Evolutionary conservation across 2,797 vertebrate species (phyloP), one percentile per base, ranked within the genome.

Genomic region (Rhinogobio ventralis): DNA sequence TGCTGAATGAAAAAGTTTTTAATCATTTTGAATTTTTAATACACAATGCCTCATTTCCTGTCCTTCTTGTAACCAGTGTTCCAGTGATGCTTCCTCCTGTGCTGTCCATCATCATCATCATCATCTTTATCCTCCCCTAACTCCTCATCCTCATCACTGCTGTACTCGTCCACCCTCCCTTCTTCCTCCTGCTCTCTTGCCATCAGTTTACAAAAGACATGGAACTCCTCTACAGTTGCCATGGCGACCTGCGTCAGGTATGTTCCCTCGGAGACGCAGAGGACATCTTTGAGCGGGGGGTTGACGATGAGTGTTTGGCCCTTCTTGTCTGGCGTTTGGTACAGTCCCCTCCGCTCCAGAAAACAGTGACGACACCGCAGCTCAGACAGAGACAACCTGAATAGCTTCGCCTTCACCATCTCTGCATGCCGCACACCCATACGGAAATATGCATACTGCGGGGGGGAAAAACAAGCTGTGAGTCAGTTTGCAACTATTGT

Each of bases 371-470:
- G 95, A 90, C 92, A 94, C 64, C 93, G 93, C 64, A 97, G 91
- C 88, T 97, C 96, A 0, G 92, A 90, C 42, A 98, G 83, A 1
- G 95, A 74, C 85, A 88, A 90, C 57, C 90, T 93, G 87, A 99
- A 97, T 8, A 97, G 89, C 25, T 89, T 92, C 14, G 93, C 93
- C 88, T 93, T 96, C 82, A 97, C 92, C 88, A 99, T 96, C 69
- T 96, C 96, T 0, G 85, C 83, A 30, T 99, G 98, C 85, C 85
- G 94, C 57, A 97, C 71, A 0, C 98, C 98, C 98, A 99, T 98
- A 90, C 97, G 93, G 89, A 99, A 99, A 92, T 97, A 99, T 0
- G 92, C 96, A 3, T 99, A 99, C 98, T 99, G 94, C 11, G 23
- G 13, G 7, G 7, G 7, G 13, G 7, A 13, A 45, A 14, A 68